Evolutionary conservation across 2,888 invertebrate genomes (phyloP).

Genomic region (Cheilosia impressa): DNA sequence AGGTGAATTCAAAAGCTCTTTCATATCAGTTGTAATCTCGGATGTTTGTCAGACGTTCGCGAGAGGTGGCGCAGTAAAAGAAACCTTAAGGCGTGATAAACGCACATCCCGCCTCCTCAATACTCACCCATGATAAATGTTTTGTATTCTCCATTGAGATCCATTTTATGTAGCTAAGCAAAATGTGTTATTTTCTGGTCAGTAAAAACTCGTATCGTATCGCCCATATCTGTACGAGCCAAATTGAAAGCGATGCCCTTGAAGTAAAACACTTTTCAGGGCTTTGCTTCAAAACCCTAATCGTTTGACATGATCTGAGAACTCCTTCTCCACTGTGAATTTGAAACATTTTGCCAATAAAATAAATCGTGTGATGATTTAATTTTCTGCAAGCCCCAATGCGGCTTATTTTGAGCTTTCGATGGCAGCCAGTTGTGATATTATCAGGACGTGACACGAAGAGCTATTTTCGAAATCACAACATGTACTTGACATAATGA

Average conservation of each 20-base stretch:
- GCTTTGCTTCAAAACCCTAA: neutral
- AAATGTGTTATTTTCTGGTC: neutral
- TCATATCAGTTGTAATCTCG: too few species aligned
- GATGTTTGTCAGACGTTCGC: too few species aligned
- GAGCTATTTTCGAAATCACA: slow-evolving; percentile 10
- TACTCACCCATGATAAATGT: too few species aligned
- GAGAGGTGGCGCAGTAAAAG: too few species aligned
- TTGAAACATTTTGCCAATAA: slow-evolving; percentile 5
- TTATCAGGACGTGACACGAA: slow-evolving; percentile 26
- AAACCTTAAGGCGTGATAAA: too few species aligned
- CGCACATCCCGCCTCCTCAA: too few species aligned
- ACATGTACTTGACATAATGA: slow-evolving; percentile 9
- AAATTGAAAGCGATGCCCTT: slow-evolving; percentile 1
- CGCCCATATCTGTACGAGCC: neutral
- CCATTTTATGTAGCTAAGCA: too few species aligned
- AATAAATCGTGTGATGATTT: neutral
- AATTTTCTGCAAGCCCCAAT: neutral
- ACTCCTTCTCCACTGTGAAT: neutral
- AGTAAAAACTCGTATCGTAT: neutral
- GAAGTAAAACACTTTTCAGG: neutral
- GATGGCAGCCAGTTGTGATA: slow-evolving; percentile 16
- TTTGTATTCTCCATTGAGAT: too few species aligned
- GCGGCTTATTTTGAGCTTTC: neutral
- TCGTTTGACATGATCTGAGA: slow-evolving; percentile 4
- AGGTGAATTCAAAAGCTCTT: too few species aligned